Evolutionary conservation across 2,888 invertebrate species (phyloP), one percentile per base, ranked within the genome.

Genomic region (Mesorhabditis sp.): DNA sequence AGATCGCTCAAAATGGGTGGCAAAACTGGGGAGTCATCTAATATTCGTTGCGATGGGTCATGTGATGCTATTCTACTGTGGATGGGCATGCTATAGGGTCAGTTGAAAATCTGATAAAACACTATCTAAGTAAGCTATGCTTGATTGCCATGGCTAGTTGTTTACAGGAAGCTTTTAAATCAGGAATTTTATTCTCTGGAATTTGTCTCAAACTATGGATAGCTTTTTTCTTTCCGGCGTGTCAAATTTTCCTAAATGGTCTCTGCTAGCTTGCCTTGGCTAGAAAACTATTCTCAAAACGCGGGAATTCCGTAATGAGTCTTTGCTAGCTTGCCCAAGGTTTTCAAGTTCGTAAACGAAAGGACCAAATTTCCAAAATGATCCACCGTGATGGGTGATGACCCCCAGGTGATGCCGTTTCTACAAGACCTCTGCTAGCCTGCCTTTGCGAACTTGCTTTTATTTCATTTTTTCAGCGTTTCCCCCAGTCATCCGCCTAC

Each of bases 1-100:
- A 50, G 58, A 50, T 50, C 58, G n/a, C 7, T 13, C n/a, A 2
- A 50, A 50, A 50, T 50, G 58, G 58, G n/a, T n/a, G n/a, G 58
- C 58, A 50, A 50, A 50, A 50, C n/a, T 50, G 58, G 58, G 7
- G 7, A n/a, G 58, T 50, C 58, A 50, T 50, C 58, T 50, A 13
- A 13, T 69, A 4, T 69, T 41, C 50, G n/a, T 28, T n/a, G 62
- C 76, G 28, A 61, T 76, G n/a, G 66, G 76, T 13, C 78, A 78
- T 66, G 65, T 78, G 15, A 68, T 75, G 42, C 70, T 80, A 0
- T 71, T 74, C 15, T 74, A 68, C 66, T 65, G 76, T 42, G 72
- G 65, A 5, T 78, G 70, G 62, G 68, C 73, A n/a, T 73, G 76
- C 43, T 76, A 76, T 65, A 69, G 70, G 67, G 78, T 77, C 5